Evolutionary conservation across 92 coral and sea anemone genomes (phyloP).

Genomic region (Phenganax subtilis): DNA sequence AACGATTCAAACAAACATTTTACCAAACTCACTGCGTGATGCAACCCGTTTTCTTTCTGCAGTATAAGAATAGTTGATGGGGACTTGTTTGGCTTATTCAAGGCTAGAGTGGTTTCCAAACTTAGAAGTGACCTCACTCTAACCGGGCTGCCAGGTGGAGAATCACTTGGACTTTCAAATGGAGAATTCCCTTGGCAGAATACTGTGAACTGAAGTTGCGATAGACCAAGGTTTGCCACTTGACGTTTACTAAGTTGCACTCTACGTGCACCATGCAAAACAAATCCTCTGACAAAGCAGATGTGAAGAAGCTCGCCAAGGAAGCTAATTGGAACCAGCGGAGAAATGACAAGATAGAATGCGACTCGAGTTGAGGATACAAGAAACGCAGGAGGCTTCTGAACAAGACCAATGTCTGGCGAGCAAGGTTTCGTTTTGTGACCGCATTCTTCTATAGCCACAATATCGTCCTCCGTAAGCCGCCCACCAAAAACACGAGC

Average conservation of each 20-base stretch:
- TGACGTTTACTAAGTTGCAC: constrained; percentile 55
- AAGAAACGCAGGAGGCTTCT: constrained; percentile 77
- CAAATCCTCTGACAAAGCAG: constrained; percentile 71
- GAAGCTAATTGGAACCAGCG: constrained; percentile 64
- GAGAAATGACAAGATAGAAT: constrained; percentile 66
- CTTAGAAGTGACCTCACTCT: constrained; percentile 23
- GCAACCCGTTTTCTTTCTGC: constrained; percentile 73
- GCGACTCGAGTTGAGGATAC: constrained; percentile 61
- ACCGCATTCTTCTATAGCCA: constrained; percentile 35
- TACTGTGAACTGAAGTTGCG: constrained; percentile 60
- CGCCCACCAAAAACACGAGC: constrained; percentile 98
- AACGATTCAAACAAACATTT: constrained; percentile 39
- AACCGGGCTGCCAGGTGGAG: constrained; percentile 35
- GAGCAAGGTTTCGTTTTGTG: constrained; percentile 3
- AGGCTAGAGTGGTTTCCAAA: constrained; percentile 38
- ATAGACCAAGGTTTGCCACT: constrained; percentile 63
- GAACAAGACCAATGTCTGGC: constrained; percentile 35
- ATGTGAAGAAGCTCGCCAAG: constrained; percentile 61
- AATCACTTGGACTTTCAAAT: constrained; percentile 23
- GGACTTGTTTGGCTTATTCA: constrained; percentile 33
- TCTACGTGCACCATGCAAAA: constrained; percentile 65
- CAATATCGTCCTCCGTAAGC: constrained; percentile 68
- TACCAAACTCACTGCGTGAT: constrained; percentile 60
- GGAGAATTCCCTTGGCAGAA: constrained; percentile 60
- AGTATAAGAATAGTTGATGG: constrained; percentile 73